A percentile compares a stretch with the other conserved stretches of the same genome.
phyloP scores from a whole-genome alignment of 1,140 invertebrate genomes.

The Cydia strobilella region DNA sequence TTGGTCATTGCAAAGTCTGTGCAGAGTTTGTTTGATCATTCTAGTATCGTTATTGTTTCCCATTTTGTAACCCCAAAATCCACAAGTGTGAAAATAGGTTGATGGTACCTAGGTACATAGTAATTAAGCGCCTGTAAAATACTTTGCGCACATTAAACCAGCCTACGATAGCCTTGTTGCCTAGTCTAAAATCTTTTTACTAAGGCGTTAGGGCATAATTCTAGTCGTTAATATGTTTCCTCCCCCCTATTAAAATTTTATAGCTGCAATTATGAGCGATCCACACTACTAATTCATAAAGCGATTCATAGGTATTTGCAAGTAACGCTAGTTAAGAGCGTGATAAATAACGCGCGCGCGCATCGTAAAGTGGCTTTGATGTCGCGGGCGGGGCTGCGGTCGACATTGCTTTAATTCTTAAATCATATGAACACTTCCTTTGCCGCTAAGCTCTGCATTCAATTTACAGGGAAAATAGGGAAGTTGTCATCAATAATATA shows the following conservation, averaged over 20 bases:
- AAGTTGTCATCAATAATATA: neutral
- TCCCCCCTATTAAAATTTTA: slow-evolving; percentile 10
- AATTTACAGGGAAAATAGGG: neutral
- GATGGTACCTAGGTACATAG: too few species aligned
- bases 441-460: neutral
- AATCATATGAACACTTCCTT: neutral
- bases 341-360: slow-evolving; percentile 14
- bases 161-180: neutral
- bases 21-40: too few species aligned
- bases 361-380: slow-evolving; percentile 20
- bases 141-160: neutral
- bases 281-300: neutral
- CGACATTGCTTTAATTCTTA: neutral
- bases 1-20: too few species aligned
- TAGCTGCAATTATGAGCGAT: slow-evolving; percentile 12
- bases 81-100: neutral
- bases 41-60: too few species aligned
- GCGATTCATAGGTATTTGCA: slow-evolving; percentile 13
- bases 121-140: neutral
- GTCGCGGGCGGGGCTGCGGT: slow-evolving; percentile 5
- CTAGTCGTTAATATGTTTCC: slow-evolving; percentile 3
- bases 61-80: too few species aligned
- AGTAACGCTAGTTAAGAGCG: slow-evolving; percentile 18
- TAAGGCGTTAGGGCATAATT: neutral
- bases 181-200: neutral